A percentile compares a stretch with the other conserved stretches of the same genome.
phyloP scores from a whole-genome alignment of 2,797 vertebrate genomes.

The Carcharodon carcharias region DNA sequence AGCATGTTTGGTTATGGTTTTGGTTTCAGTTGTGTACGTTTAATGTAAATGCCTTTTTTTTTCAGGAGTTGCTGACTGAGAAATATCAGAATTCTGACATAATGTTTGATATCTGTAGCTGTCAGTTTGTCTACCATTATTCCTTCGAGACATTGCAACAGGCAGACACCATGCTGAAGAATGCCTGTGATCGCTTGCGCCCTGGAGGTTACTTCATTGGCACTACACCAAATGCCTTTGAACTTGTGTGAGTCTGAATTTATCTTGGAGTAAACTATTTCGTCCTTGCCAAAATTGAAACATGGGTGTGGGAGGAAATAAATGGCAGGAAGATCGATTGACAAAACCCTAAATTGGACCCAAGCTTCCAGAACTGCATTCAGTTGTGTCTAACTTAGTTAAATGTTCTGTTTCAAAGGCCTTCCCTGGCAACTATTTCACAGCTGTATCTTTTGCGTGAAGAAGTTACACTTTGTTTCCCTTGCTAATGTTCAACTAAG shows the following conservation, averaged over 20 bases:
- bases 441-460: neutral
- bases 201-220: slow-evolving; percentile 93
- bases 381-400: neutral
- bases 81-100: slow-evolving; percentile 65
- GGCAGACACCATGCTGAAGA: slow-evolving; percentile 87
- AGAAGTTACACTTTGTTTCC: neutral
- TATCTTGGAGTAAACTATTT: neutral
- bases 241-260: slow-evolving; percentile 75
- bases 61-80: slow-evolving; percentile 72
- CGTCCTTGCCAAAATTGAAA: neutral
- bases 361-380: neutral
- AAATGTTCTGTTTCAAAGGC: neutral
- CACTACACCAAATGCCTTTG: slow-evolving; percentile 87
- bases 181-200: slow-evolving; percentile 80
- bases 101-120: slow-evolving; percentile 87
- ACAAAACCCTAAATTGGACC: neutral
- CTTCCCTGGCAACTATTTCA: neutral
- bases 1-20: neutral
- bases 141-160: slow-evolving; percentile 86
- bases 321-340: neutral
- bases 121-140: slow-evolving; percentile 95
- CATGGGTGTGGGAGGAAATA: neutral
- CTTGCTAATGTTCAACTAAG: neutral
- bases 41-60: slow-evolving; percentile 21
- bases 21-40: neutral